Evolutionary conservation across 1,140 invertebrate species (phyloP).

Genomic region (Hylaeus volcanicus): DNA sequence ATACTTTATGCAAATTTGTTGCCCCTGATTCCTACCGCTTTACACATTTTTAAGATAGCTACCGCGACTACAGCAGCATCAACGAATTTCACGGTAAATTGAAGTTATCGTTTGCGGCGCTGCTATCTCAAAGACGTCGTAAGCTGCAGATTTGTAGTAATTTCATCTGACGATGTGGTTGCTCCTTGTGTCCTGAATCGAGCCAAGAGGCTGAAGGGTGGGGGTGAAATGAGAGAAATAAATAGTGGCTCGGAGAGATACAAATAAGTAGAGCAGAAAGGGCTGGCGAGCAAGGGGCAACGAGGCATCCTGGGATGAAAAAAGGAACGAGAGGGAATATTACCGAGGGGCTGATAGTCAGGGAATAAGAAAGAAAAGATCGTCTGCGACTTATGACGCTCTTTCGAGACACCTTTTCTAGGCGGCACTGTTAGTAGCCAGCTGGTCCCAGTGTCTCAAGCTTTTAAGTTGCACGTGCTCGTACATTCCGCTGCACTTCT

Average conservation of each 20-base stretch:
- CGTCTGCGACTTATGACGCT: neutral
- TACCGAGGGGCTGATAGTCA: neutral
- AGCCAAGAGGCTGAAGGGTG: too few relatives aligned
- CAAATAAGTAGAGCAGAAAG: slow-evolving; percentile 2
- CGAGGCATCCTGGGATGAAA: too few relatives aligned
- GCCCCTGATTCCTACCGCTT: too few relatives aligned
- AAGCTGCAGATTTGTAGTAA: slow-evolving; percentile 1
- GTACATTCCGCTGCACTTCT: neutral
- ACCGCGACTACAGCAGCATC: neutral
- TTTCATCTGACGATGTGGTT: neutral
- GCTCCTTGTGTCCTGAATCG: neutral
- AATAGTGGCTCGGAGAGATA: neutral
- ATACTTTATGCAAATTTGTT: too few relatives aligned
- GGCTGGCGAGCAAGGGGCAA: neutral
- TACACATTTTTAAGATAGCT: too few relatives aligned
- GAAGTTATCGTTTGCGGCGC: neutral
- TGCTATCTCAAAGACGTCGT: neutral
- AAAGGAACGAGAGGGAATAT: neutral
- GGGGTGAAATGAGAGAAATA: neutral
- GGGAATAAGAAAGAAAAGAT: slow-evolving; percentile 11
- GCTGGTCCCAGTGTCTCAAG: neutral
- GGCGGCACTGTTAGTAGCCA: neutral
- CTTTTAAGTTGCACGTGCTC: neutral
- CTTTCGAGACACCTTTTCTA: neutral
- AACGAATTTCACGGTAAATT: neutral